Evolutionary conservation across 2,113 vertebrate species (phyloP), one percentile per base, ranked within the genome.

Genomic region (Prochilodus magdalenae): DNA sequence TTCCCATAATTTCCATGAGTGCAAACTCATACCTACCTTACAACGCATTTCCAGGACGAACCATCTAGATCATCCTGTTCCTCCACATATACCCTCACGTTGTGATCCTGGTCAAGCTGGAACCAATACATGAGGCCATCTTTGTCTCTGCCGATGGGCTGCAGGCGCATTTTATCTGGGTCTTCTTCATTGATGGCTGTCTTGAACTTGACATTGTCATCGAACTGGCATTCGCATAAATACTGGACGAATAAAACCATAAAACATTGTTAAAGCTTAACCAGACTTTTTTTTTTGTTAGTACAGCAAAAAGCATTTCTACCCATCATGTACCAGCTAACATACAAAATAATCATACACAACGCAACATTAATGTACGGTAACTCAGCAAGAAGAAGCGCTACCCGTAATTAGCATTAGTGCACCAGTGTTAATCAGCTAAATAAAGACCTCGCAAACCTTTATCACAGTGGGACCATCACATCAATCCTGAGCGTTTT

Each of bases 51-150:
- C 98, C 98, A 99, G 0, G 98, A 96, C 0, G 96, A 96, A 0
- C 95, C 97, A 65, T 99, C 97, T 83, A 97, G 88, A 88, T 99
- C 98, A 80, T 99, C 98, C 88, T 99, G 98, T 57, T 99, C 98
- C 90, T 99, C 98, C 80, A 98, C 93, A 40, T 99, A 99, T 82
- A 99, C 91, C 3, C 98, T 94, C 55, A 99, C 96, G 0, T 99
- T 99, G 87, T 98, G 91, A 79, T 99, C 97, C 71, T 96, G 96
- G 90, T 99, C 98, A 89, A 98, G 91, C 73, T 99, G 98, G 63
- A 95, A 98, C 98, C 98, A 99, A 30, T 99, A 99, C 95, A 97
- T 99, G 74, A 98, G 94, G 2, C 98, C 98, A 3, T 99, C 97
- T 88, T 96, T 97, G 93, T 99, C 98, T 53, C 95, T 93, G 24